A percentile compares a stretch with the other conserved stretches of the same genome.
phyloP scores from a whole-genome alignment of 2,888 invertebrate genomes.

The Aelia acuminata region DNA sequence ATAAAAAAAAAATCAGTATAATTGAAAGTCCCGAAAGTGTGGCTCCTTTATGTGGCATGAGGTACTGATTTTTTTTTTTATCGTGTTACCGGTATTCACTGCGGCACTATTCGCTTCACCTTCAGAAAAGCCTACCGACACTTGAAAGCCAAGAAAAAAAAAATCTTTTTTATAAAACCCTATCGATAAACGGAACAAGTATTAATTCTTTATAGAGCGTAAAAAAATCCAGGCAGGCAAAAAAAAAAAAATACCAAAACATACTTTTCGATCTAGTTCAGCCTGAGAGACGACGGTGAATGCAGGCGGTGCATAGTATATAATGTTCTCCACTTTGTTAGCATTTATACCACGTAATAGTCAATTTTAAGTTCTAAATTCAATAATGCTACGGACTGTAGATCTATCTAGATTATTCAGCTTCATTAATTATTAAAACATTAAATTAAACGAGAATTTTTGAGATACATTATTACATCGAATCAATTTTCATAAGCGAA shows the following conservation, averaged over 20 bases:
- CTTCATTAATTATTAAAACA: too few species aligned
- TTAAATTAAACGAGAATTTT: too few species aligned
- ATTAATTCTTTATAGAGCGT: background rate
- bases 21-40: background rate
- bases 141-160: constrained; percentile 1
- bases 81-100: background rate
- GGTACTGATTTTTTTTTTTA: background rate
- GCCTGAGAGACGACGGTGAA: background rate
- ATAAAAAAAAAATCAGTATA: background rate
- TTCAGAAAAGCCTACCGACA: background rate
- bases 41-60: background rate
- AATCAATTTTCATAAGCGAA: too few species aligned
- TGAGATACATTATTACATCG: too few species aligned
- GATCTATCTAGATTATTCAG: too few species aligned
- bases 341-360: too few species aligned
- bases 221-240: background rate
- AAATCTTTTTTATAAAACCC: background rate
- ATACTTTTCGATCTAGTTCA: background rate
- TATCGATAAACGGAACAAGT: background rate
- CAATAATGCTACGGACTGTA: too few species aligned
- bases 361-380: too few species aligned
- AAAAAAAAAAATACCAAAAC: background rate
- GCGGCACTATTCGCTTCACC: background rate
- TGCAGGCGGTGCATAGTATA: background rate
- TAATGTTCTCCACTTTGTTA: background rate